These are phyloP conservation scores for Argyresthia albistria DNA, from an alignment of 2,888 invertebrate species.

Conservation along the genomic window DNA sequence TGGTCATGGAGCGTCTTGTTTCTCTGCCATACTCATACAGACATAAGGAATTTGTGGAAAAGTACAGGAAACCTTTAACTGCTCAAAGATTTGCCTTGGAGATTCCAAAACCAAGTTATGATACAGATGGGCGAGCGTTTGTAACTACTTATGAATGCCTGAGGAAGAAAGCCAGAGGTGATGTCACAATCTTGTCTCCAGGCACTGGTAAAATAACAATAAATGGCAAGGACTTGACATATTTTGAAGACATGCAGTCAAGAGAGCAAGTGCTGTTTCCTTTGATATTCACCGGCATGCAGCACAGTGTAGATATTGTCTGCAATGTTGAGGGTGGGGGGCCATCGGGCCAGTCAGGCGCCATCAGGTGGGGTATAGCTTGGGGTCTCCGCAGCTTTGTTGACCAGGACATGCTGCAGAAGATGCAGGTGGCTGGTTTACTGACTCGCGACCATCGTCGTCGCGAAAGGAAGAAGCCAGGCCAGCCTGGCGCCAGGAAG, in stretches of 20 bases:
- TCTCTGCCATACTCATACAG: slow-evolving; percentile 81
- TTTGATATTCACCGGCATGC: slow-evolving; percentile 82
- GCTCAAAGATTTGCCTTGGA: slow-evolving; percentile 72
- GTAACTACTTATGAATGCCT: slow-evolving; percentile 81
- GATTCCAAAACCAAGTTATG: slow-evolving; percentile 78
- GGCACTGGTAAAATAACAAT: slow-evolving; percentile 89
- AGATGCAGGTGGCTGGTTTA: slow-evolving; percentile 92
- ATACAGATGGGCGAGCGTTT: slow-evolving; percentile 79
- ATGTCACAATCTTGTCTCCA: slow-evolving; percentile 84
- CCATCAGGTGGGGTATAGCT: slow-evolving; percentile 90
- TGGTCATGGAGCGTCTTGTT: slow-evolving; percentile 79
- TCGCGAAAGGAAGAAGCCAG: slow-evolving; percentile 93
- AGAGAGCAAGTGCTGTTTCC: slow-evolving; percentile 92
- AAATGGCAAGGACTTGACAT: slow-evolving; percentile 84
- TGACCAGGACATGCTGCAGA: slow-evolving; percentile 80
- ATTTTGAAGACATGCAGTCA: slow-evolving; percentile 79
- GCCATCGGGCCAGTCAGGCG: slow-evolving; percentile 87
- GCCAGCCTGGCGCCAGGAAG: slow-evolving; percentile 90
- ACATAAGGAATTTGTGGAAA: slow-evolving; percentile 80
- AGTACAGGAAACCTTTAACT: slow-evolving; percentile 75
- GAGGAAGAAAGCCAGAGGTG: slow-evolving; percentile 80
- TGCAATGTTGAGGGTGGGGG: slow-evolving; percentile 83
- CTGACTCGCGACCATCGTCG: slow-evolving; percentile 84
- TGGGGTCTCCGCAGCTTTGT: slow-evolving; percentile 88
- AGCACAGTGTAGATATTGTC: slow-evolving; percentile 86